Percentiles rank a stretch among this genome's conserved stretches.
These are phyloP conservation scores for Tipula helvola DNA, from an alignment of 2,888 invertebrate genomes.

Conservation along the genomic window DNA sequence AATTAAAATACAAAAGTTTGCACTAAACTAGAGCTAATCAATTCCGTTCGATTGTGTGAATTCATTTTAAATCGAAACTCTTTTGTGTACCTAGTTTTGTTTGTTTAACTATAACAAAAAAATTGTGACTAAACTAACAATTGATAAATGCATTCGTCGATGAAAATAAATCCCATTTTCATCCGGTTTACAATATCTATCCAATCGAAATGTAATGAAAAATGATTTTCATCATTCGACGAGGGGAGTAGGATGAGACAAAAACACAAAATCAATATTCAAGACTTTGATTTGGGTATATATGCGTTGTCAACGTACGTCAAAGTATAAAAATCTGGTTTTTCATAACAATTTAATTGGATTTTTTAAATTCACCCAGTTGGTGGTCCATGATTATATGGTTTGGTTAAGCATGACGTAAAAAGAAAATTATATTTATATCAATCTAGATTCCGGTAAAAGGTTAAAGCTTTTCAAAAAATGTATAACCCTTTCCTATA, in stretches of 20 bases:
- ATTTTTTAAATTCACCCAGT: background rate
- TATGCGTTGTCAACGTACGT: background rate
- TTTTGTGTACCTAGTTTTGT: background rate
- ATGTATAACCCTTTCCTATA: background rate
- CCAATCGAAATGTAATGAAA: background rate
- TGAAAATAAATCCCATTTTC: background rate
- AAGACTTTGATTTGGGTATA: background rate
- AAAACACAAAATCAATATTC: too few species aligned
- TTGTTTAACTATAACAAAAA: too few species aligned
- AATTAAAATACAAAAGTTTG: background rate
- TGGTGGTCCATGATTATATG: too few species aligned
- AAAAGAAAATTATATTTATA: background rate
- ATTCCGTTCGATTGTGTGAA: background rate
- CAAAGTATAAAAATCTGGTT: background rate
- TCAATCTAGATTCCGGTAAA: background rate
- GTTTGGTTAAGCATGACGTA: too few species aligned
- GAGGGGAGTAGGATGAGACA: background rate
- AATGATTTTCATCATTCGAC: background rate
- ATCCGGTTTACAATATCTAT: background rate
- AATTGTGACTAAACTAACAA: too few species aligned
- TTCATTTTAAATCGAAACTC: background rate
- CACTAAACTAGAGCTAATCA: background rate
- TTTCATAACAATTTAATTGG: background rate
- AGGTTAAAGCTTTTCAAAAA: background rate
- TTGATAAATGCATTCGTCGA: too few species aligned